These are phyloP conservation scores for Seladonia tumulorum DNA, from an alignment of 2,888 invertebrate species.

Conservation along the genomic window DNA sequence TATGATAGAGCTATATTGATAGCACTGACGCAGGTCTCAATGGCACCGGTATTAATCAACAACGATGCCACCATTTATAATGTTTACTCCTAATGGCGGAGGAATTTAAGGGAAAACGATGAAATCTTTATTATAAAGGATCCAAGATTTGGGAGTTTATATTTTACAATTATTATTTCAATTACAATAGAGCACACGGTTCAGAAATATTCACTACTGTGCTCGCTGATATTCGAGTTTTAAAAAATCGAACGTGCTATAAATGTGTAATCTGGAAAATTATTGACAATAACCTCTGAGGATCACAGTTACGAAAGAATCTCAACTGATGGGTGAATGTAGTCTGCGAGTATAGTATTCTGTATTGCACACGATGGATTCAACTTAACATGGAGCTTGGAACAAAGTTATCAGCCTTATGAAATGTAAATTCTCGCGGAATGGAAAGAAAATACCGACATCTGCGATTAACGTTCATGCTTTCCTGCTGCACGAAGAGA, in stretches of 20 bases:
- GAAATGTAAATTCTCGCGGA: slow-evolving; percentile 40
- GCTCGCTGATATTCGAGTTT: no score
- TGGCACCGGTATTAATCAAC: not conserved
- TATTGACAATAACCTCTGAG: not conserved
- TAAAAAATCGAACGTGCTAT: no score
- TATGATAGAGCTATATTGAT: not conserved
- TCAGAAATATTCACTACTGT: no score
- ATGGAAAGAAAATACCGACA: slow-evolving; percentile 43
- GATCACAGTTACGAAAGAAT: not conserved
- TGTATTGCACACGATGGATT: not conserved
- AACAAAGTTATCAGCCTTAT: slow-evolving; percentile 25
- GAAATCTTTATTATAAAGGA: not conserved
- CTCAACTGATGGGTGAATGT: not conserved
- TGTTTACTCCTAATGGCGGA: not conserved
- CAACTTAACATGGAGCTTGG: not conserved
- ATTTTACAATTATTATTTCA: not conserved
- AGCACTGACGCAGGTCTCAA: slow-evolving; percentile 7
- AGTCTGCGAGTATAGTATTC: not conserved
- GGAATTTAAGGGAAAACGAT: not conserved
- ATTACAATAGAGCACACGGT: no score
- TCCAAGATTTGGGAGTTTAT: not conserved
- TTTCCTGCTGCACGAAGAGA: not conserved
- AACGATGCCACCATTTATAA: not conserved
- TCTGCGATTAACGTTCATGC: slow-evolving; percentile 23
- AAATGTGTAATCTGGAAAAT: not conserved